Evolutionary conservation across 2,113 vertebrate genomes (phyloP).

Genomic region (Leptobrachium leishanense): DNA sequence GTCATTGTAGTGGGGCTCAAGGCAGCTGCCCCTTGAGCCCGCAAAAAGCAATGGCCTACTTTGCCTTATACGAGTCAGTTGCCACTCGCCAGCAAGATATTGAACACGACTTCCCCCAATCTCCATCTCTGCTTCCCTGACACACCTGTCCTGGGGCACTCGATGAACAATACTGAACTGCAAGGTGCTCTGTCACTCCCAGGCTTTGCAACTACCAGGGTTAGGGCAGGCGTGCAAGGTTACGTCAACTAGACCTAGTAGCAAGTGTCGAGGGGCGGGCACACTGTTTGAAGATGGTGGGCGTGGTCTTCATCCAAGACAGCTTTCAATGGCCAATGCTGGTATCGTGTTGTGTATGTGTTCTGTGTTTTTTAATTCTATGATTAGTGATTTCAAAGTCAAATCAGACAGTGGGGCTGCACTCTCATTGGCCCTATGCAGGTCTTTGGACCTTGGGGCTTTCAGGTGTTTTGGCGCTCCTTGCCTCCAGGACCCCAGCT

Average conservation of each 20-base stretch:
- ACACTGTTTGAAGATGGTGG: constrained; percentile 29
- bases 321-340: background rate
- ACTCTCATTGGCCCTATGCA: background rate
- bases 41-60: too few relatives aligned
- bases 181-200: constrained; percentile 19
- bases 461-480: background rate
- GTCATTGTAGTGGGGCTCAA: too few relatives aligned
- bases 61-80: too few relatives aligned
- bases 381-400: background rate
- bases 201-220: constrained; percentile 35
- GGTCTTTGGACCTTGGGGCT: background rate
- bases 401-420: background rate
- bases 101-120: constrained; percentile 78
- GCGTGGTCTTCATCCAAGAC: constrained; percentile 9
- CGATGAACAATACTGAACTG: constrained; percentile 40
- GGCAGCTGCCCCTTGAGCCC: too few relatives aligned
- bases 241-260: background rate
- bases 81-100: too few relatives aligned
- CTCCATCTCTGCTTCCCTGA: constrained; percentile 76
- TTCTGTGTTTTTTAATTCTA: background rate
- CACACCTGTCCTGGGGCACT: constrained; percentile 53
- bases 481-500: background rate
- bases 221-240: constrained; percentile 41
- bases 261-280: constrained; percentile 44
- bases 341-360: background rate